These are phyloP conservation scores for Frankliniella intonsa DNA, from an alignment of 2,888 invertebrate species.

Conservation along the genomic window DNA sequence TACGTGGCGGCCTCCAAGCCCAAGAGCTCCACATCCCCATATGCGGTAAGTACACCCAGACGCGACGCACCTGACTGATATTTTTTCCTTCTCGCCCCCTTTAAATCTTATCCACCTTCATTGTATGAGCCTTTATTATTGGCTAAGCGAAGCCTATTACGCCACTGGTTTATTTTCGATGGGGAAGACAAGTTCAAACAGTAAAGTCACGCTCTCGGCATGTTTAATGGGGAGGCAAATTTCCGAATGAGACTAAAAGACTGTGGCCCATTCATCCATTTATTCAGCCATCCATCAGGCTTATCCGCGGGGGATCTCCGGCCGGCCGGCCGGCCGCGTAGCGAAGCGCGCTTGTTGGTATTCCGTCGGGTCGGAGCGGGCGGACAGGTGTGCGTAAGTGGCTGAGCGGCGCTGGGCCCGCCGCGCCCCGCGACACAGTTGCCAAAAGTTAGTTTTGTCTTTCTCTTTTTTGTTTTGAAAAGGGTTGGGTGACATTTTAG, in stretches of 20 bases:
- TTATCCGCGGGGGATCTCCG: background rate
- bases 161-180: no score
- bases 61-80: no score
- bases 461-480: no score
- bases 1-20: slow-evolving; percentile 98
- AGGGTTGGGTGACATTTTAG: no score
- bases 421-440: background rate
- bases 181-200: background rate
- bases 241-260: slow-evolving; percentile 20
- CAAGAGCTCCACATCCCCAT: slow-evolving; percentile 58
- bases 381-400: background rate
- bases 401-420: background rate
- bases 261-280: background rate
- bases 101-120: no score
- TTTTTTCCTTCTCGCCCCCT: background rate
- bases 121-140: no score
- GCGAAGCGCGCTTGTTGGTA: slow-evolving; percentile 4
- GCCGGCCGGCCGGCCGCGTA: background rate
- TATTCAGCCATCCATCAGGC: no score
- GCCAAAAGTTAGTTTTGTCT: no score
- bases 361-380: background rate
- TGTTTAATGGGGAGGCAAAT: background rate
- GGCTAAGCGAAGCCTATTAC: no score
- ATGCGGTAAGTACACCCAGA: slow-evolving; percentile 43
- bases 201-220: background rate